Percentiles rank a stretch among this genome's conserved stretches.
These are phyloP conservation scores for Pipa parva DNA, from an alignment of 2,113 vertebrate species.

Conservation along the genomic window DNA sequence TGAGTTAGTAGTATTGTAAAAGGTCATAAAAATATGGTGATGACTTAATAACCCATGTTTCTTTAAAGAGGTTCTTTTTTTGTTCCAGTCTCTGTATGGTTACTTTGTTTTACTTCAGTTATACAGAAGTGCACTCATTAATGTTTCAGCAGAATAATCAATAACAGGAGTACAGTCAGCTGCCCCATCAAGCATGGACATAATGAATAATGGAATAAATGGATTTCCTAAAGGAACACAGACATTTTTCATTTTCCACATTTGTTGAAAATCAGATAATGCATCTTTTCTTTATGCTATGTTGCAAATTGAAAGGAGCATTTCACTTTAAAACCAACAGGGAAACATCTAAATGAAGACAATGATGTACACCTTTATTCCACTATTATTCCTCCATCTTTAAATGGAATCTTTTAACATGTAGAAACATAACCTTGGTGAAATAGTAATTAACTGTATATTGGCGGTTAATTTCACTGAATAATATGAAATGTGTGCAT, in stretches of 20 bases:
- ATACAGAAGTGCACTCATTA: constrained; percentile 61
- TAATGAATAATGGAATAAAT: constrained; percentile 67
- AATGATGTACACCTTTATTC: neutral
- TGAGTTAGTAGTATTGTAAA: too few species aligned
- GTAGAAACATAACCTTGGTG: too few species aligned
- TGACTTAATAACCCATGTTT: neutral
- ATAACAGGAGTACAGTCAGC: constrained; percentile 61
- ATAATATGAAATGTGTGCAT: too few species aligned
- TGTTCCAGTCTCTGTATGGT: neutral
- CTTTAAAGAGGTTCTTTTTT: too few species aligned
- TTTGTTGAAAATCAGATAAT: neutral
- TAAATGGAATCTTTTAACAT: neutral
- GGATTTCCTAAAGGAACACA: constrained; percentile 15
- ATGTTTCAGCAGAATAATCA: constrained; percentile 68
- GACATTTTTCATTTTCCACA: neutral
- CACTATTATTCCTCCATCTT: neutral
- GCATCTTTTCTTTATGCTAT: too few species aligned
- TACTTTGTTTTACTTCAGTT: constrained; percentile 18
- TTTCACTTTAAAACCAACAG: too few species aligned
- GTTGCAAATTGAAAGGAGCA: too few species aligned
- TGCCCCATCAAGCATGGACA: constrained; percentile 58
- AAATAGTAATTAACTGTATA: too few species aligned
- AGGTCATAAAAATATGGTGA: neutral
- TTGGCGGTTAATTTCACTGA: too few species aligned
- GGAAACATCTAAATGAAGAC: too few species aligned